Base-by-base conservation (phyloP, 2,797 vertebrate genomes). In the Lerista edwardsae region DNA sequence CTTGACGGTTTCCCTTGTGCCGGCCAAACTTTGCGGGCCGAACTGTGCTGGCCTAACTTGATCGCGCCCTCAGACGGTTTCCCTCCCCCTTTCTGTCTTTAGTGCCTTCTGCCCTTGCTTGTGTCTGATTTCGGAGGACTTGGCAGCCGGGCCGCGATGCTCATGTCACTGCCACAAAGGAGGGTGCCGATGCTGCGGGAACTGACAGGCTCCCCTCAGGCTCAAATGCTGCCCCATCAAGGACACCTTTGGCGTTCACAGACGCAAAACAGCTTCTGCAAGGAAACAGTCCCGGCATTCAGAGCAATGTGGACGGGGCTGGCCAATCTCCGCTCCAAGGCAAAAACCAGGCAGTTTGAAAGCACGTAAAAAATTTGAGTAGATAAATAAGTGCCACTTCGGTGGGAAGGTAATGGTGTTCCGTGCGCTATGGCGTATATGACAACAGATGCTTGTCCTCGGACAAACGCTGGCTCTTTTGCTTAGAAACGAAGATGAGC, bases 261-360 rank as follows among this genome's bases (percentile, higher is more conserved):
- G 64, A 23, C 73, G 55, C 19, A 31, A 78, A 62, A 41, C 79
- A 51, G 73, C 21, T 75, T 55, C 64, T 34, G 15, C 0, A 71
- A 47, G 78, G 19, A 65, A 62, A 9, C 41, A 41, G 39, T 4
- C 68, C 29, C 51, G 64, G 59, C 79, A 21, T 62, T 31, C 0
- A 0, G 0, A 0, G 17, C 71, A 15, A 81, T 5, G 0, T 1
- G 36, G 59, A 76, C 0, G 0, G 73, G 0, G 3, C 21, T 55
- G 62, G 75, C 31, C 83, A 1, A 34, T 15, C 68, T 57, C 74
- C 34, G 12, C 27, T 19, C 7, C 17, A 21, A 25, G 55, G 25
- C 6, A 14, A 41, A 71, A 71, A 44, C n/a, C n/a, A n/a, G n/a
- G n/a, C n/a, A n/a, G n/a, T n/a, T n/a, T n/a, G n/a, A n/a, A n/a